Evolutionary conservation across 2,113 vertebrate genomes (phyloP).

Genomic region (Zosterops lateralis): DNA sequence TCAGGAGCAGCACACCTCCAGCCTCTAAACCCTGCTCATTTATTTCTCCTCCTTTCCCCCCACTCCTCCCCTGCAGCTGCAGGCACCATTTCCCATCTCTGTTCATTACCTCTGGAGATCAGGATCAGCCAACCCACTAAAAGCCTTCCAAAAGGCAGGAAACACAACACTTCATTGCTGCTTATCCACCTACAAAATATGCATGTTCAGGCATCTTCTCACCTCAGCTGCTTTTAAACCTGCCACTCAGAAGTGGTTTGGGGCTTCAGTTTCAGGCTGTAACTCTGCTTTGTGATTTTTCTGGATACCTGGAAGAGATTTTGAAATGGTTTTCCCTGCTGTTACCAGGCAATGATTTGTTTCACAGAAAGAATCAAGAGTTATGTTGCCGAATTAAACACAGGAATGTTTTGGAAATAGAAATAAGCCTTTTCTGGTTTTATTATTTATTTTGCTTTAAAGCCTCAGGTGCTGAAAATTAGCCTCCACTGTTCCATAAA

Average conservation of each 20-base stretch:
- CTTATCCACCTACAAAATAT: constrained; percentile 22
- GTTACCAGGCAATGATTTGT: background rate
- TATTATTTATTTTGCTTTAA: background rate
- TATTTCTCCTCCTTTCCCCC: background rate
- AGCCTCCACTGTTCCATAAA: background rate
- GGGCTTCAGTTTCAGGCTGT: background rate
- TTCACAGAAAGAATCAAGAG: background rate
- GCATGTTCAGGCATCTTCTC: constrained; percentile 17
- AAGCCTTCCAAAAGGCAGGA: background rate
- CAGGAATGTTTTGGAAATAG: background rate
- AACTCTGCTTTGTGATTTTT: constrained; percentile 6
- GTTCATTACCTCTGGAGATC: background rate
- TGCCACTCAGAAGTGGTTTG: constrained; percentile 20
- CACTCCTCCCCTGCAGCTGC: background rate
- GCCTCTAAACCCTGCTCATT: background rate
- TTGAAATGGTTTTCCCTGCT: background rate
- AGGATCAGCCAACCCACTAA: background rate
- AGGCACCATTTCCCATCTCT: background rate
- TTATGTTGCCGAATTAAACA: background rate
- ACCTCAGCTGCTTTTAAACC: background rate
- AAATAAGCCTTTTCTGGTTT: background rate
- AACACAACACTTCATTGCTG: background rate
- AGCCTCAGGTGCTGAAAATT: background rate
- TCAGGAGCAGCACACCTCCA: background rate
- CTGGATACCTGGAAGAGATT: background rate